Evolutionary conservation across 2,888 invertebrate species (phyloP).

Genomic region (Epirrhoe alternata): DNA sequence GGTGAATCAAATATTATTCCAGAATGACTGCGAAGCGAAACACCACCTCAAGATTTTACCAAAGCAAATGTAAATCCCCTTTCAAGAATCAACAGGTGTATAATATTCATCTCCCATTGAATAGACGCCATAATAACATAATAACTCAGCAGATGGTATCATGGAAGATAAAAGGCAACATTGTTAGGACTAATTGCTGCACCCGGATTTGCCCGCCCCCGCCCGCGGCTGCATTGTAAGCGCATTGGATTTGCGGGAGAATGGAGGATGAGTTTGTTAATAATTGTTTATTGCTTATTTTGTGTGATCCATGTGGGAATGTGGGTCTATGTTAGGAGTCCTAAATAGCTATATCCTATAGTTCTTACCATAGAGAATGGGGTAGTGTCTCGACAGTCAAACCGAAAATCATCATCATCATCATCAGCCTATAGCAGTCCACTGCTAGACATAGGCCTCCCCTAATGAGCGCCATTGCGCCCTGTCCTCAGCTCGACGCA

Average conservation of each 20-base stretch:
- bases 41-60: background rate
- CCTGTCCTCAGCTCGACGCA: too few species aligned
- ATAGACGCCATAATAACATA: slow-evolving; percentile 42
- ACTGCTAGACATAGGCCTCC: too few species aligned
- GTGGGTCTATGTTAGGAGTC: background rate
- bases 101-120: slow-evolving; percentile 32
- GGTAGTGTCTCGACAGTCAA: too few species aligned
- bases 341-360: too few species aligned
- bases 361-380: too few species aligned
- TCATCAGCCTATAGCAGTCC: too few species aligned
- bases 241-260: slow-evolving; percentile 47
- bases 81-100: slow-evolving; percentile 14
- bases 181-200: slow-evolving; percentile 72
- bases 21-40: background rate
- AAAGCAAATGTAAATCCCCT: background rate
- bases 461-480: too few species aligned
- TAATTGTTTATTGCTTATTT: slow-evolving; percentile 4
- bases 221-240: slow-evolving; percentile 61
- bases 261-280: slow-evolving; percentile 9
- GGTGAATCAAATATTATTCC: too few species aligned
- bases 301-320: background rate
- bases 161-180: slow-evolving; percentile 66
- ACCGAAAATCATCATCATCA: too few species aligned
- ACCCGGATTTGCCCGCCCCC: slow-evolving; percentile 64
- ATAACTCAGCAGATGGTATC: slow-evolving; percentile 58